These are phyloP conservation scores for Acanthisitta chloris DNA, from an alignment of 2,113 vertebrate genomes.

Conservation along the genomic window DNA sequence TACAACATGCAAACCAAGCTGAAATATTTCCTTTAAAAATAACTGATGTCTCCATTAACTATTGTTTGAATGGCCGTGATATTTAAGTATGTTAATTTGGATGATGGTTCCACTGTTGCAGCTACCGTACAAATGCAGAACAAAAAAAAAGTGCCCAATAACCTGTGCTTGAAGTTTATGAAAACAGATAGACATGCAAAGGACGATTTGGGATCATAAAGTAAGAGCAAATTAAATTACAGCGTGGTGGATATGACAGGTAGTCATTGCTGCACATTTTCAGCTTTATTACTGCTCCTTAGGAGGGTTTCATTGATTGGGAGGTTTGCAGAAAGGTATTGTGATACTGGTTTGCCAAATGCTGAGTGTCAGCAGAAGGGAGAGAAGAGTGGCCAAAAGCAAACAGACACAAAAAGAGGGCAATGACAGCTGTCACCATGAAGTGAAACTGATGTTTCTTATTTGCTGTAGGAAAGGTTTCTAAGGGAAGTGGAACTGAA, in stretches of 20 bases:
- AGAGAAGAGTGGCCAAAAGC: background rate
- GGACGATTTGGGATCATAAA: background rate
- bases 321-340: background rate
- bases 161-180: background rate
- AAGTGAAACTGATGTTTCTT: background rate
- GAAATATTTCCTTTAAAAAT: background rate
- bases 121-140: background rate
- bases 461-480: background rate
- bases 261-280: background rate
- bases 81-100: background rate
- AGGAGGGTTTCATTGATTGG: background rate
- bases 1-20: background rate
- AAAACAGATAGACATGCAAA: background rate
- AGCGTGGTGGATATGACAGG: background rate
- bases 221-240: background rate
- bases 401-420: background rate
- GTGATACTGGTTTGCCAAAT: background rate
- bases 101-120: background rate
- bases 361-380: background rate
- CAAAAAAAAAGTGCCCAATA: accelerated
- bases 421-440: background rate
- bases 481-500: background rate
- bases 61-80: background rate
- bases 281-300: background rate
- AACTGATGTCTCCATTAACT: background rate